Percentiles rank a stretch among this genome's conserved stretches.
phyloP scores from a whole-genome alignment of 2,113 vertebrate genomes.

The Apteryx owenii region DNA sequence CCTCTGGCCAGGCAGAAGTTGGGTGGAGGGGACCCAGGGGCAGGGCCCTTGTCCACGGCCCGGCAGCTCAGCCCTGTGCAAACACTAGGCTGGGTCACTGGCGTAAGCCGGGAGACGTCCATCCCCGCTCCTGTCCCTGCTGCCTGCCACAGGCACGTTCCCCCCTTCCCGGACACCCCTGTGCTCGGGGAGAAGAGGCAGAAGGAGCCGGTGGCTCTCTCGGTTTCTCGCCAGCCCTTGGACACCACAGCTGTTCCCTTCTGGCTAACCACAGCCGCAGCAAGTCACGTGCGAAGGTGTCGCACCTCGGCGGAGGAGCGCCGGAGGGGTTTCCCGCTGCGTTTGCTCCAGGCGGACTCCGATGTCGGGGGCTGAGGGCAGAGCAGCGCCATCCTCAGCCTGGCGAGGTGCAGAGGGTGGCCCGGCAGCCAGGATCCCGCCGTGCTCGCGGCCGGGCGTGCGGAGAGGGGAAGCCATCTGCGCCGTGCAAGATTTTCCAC shows the following conservation, averaged over 20 bases:
- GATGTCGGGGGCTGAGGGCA: background rate
- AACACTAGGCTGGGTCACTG: background rate
- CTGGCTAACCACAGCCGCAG: background rate
- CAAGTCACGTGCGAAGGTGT: background rate
- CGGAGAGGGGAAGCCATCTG: too few relatives aligned
- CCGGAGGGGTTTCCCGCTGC: background rate
- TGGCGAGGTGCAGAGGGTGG: too few relatives aligned
- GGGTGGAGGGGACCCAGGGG: too few relatives aligned
- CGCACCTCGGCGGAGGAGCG: background rate
- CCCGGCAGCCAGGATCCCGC: too few relatives aligned
- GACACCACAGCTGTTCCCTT: constrained; percentile 6
- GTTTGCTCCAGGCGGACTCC: background rate
- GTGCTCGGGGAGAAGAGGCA: fast-evolving
- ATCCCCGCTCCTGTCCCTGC: background rate
- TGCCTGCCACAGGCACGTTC: too few relatives aligned
- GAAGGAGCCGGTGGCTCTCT: background rate
- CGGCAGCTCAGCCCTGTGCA: background rate
- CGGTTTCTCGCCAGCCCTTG: background rate
- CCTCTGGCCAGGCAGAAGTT: too few relatives aligned
- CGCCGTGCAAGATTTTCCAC: fast-evolving
- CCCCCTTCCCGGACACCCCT: background rate
- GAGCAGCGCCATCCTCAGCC: background rate
- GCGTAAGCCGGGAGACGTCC: background rate
- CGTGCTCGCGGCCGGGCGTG: too few relatives aligned
- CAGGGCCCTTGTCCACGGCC: too few relatives aligned